These are phyloP conservation scores for Arctopsyche grandis DNA, from an alignment of 1,140 invertebrate species.

Conservation along the genomic window DNA sequence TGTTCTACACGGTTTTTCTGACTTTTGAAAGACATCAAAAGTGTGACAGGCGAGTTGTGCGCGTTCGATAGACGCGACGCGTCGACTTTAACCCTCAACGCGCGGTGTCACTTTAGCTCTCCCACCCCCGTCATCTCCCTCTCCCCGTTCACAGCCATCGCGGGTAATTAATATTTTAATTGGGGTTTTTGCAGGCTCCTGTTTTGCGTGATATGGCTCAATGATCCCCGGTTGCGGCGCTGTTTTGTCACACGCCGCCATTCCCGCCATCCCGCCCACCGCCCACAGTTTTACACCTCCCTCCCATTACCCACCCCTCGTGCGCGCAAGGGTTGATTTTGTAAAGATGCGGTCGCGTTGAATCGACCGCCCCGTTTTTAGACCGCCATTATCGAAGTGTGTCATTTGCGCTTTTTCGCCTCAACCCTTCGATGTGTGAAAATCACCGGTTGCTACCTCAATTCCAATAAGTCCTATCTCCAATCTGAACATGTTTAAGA, in stretches of 20 bases:
- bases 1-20: too few relatives aligned
- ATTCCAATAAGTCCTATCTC: not conserved
- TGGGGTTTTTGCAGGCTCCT: slow-evolving; percentile 45
- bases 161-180: slow-evolving; percentile 48
- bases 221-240: slow-evolving; percentile 39
- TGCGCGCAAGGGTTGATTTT: slow-evolving; percentile 37
- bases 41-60: too few relatives aligned
- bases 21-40: too few relatives aligned
- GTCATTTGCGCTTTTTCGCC: not conserved
- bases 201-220: slow-evolving; percentile 44
- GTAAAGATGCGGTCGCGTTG: slow-evolving; percentile 8
- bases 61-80: not conserved
- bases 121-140: not conserved
- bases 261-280: not conserved
- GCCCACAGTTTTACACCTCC: not conserved
- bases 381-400: slow-evolving; percentile 26
- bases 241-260: slow-evolving; percentile 41
- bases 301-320: too few relatives aligned
- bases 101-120: not conserved
- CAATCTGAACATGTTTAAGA: too few relatives aligned
- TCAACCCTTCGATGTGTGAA: slow-evolving; percentile 7
- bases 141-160: slow-evolving; percentile 17
- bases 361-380: slow-evolving; percentile 8
- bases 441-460: not conserved
- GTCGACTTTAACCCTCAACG: not conserved